phyloP scores from a whole-genome alignment of 2,888 invertebrate species.

The Acleris literana region DNA sequence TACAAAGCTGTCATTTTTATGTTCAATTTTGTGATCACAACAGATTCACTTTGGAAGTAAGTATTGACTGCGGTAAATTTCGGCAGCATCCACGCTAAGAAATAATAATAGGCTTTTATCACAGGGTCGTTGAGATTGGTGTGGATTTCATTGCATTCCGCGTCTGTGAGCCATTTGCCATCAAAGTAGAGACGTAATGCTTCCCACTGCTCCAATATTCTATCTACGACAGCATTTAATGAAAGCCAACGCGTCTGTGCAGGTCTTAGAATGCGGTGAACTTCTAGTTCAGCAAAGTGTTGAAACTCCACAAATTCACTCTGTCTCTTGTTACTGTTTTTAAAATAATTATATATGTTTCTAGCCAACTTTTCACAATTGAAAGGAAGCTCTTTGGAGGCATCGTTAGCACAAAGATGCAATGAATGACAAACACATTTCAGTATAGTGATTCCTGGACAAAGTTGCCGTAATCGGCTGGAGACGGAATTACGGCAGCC shows the following conservation, averaged over 20 bases:
- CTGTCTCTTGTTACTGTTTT: neutral
- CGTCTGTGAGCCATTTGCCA: neutral
- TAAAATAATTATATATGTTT: neutral
- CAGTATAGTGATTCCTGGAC: neutral
- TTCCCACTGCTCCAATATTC: neutral
- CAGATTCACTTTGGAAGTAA: too few relatives aligned
- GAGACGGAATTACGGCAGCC: neutral
- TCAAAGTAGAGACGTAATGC: too few relatives aligned
- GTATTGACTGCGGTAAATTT: too few relatives aligned
- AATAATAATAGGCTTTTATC: too few relatives aligned
- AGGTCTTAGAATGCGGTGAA: neutral
- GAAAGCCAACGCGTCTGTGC: slow-evolving; percentile 1
- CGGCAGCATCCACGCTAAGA: too few relatives aligned
- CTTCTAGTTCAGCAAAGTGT: neutral
- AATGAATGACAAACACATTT: neutral
- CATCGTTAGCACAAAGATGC: neutral
- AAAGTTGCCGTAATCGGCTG: neutral
- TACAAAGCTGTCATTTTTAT: too few relatives aligned
- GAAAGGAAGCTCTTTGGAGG: neutral
- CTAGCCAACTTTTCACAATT: neutral
- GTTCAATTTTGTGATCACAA: too few relatives aligned
- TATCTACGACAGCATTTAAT: neutral
- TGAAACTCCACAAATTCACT: neutral
- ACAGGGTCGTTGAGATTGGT: too few relatives aligned
- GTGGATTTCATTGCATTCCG: neutral